Base-by-base conservation (phyloP, 2,888 invertebrate genomes). In the Drosophila formosana region DNA sequence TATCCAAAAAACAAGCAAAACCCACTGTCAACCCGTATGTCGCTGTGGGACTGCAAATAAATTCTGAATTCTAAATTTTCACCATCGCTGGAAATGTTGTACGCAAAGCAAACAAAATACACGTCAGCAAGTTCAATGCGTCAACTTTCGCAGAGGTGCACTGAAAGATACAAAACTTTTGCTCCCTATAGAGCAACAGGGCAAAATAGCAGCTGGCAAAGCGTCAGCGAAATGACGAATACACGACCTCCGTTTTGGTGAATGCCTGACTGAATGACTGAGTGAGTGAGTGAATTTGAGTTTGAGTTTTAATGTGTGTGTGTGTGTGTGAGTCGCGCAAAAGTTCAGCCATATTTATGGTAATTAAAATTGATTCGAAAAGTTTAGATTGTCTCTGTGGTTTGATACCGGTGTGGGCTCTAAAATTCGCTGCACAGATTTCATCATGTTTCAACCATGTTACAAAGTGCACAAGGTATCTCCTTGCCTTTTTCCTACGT, bases 311-410 rank as follows among this genome's bases (percentile, higher is more conserved):
- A 32, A 50, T 67, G 9, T 34, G 11, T 4, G 9, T 34, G 3
- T 11, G 30, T 37, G n/a, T 34, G 62, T 72, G 64, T 67, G 63
- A 60, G 53, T 47, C 45, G 61, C 53, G 69, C 70, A 73, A 80
- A 85, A 89, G 86, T 75, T 85, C 67, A 79, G 71, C 74, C 77
- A 82, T 85, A 87, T 89, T 89, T 84, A 79, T 82, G 88, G 88
- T 89, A 89, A 89, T 89, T 89, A 90, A 89, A 87, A 89, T 89
- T 89, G 90, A 90, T 89, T 90, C 77, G 88, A 89, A 89, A 89
- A 90, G 89, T 89, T 89, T 82, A 77, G 87, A 84, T 84, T 86
- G 85, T 88, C 88, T 89, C 64, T 82, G 82, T 63, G 85, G 85
- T 52, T 75, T 78, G 75, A 73, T 79, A 70, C 75, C 79, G 75